Conservation (phyloP, 2,797 vertebrate genomes). For the Tiaroga cobitis region DNA sequence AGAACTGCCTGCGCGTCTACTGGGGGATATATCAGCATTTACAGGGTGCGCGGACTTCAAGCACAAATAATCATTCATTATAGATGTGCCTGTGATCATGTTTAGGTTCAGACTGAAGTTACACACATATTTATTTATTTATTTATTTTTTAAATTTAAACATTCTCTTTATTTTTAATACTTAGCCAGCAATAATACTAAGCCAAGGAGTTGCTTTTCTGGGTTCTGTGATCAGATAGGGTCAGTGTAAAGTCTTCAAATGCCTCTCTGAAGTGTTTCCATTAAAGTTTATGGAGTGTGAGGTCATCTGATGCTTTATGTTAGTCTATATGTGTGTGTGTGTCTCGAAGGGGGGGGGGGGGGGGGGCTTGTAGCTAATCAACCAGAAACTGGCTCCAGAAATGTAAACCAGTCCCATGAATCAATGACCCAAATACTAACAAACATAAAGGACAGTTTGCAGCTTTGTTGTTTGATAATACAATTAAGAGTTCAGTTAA, state of each 20-base stretch:
- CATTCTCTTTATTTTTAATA: not conserved
- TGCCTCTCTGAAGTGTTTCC: conserved; percentile 27
- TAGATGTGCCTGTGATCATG: not conserved
- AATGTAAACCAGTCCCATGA: conserved; percentile 62
- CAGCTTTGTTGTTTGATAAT: not conserved
- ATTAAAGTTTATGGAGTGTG: conserved; percentile 52
- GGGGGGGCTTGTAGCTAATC: no score
- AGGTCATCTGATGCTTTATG: conserved; percentile 39
- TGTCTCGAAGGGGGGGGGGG: no score
- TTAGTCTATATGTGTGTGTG: not conserved
- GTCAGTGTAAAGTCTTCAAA: conserved; percentile 33
- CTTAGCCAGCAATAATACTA: not conserved
- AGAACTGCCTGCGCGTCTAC: conserved; percentile 97
- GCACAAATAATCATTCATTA: not conserved
- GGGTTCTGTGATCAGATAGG: conserved; percentile 12
- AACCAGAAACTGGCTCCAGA: no score
- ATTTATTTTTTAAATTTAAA: no score
- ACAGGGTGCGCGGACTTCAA: conserved; percentile 84
- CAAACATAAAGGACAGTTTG: conserved; percentile 3
- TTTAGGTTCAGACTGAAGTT: not conserved
- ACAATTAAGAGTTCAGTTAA: not conserved
- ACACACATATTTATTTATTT: no score
- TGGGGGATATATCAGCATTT: conserved; percentile 99
- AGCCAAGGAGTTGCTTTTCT: not conserved
- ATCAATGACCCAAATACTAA: conserved; percentile 73